Base-by-base conservation (phyloP, 2,113 vertebrate species). In the Paralichthys olivaceus region DNA sequence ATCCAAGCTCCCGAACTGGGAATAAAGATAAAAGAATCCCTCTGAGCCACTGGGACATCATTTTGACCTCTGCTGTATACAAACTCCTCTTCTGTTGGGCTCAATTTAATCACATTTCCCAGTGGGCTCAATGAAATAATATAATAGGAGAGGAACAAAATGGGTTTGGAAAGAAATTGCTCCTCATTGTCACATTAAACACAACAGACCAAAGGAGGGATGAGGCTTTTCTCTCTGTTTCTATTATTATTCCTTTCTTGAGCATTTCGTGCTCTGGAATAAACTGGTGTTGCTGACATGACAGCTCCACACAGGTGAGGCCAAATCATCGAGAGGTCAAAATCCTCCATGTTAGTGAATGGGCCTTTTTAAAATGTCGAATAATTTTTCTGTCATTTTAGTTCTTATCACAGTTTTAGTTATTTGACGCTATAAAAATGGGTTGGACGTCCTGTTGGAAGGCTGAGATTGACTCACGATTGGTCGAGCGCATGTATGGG, bases 31-130 rank as follows among this genome's bases (percentile, higher is more conserved):
- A 77, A 64, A 72, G 20, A 75, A 71, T 64, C 71, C 23, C 60
- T 58, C 20, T 32, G 53, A 68, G 55, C 13, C 14, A 29, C 17
- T 23, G 57, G 47, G 63, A 61, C 53, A 47, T 45, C 26, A 49
- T 51, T 75, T 82, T 72, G 56, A 81, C 67, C 71, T 81, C 62
- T 4, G 6, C 64, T 71, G 66, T 78, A 13, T 54, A 75, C 74
- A 72, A 68, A 80, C 40, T 23, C 15, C n/a, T 53, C 53, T 55
- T 58, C 25, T 57, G 54, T 47, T 71, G 25, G 61, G 19, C 70
- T 83, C 51, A 43, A 22, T 71, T 51, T 85, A 69, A 77, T 83
- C 72, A 49, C 29, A 53, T 80, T 65, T 80, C 79, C 58, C 73
- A 53, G 25, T 29, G 34, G 73, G 69, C 66, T 47, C n/a, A 73